Percentiles rank a stretch among this genome's conserved stretches.
Conservation (phyloP, 2,113 vertebrate genomes). For the Trematocara stigmaticum region DNA sequence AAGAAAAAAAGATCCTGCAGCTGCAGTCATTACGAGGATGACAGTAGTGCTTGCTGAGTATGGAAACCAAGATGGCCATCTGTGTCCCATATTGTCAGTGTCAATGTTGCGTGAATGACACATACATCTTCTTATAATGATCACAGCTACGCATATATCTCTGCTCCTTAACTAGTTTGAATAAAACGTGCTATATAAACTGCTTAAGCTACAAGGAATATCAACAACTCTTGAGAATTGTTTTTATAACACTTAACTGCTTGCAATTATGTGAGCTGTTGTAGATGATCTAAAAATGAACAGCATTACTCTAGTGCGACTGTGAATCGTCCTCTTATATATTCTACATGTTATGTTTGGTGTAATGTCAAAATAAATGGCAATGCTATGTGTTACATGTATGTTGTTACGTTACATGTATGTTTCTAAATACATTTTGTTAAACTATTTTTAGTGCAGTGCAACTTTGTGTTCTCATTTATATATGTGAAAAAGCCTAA, state of each 20-base stretch:
- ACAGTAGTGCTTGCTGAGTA: constrained; percentile 1
- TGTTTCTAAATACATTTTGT: background rate
- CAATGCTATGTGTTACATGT: background rate
- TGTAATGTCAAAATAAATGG: background rate
- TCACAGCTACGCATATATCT: background rate
- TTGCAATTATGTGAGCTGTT: background rate
- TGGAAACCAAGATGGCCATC: background rate
- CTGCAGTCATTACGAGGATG: background rate
- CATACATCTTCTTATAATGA: background rate
- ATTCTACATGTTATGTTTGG: background rate
- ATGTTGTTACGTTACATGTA: background rate
- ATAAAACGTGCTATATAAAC: background rate
- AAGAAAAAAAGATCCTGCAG: background rate
- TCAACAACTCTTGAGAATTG: background rate
- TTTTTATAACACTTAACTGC: background rate
- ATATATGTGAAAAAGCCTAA: background rate
- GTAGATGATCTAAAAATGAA: background rate
- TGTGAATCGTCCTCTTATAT: background rate
- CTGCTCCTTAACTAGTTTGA: background rate
- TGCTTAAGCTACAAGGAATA: background rate
- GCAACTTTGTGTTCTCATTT: background rate
- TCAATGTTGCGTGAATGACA: constrained; percentile 19
- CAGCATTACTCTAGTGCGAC: background rate
- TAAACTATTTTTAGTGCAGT: background rate
- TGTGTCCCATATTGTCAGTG: background rate